Evolutionary conservation across 2,888 invertebrate species (phyloP).

Genomic region (Pomacea canaliculata): DNA sequence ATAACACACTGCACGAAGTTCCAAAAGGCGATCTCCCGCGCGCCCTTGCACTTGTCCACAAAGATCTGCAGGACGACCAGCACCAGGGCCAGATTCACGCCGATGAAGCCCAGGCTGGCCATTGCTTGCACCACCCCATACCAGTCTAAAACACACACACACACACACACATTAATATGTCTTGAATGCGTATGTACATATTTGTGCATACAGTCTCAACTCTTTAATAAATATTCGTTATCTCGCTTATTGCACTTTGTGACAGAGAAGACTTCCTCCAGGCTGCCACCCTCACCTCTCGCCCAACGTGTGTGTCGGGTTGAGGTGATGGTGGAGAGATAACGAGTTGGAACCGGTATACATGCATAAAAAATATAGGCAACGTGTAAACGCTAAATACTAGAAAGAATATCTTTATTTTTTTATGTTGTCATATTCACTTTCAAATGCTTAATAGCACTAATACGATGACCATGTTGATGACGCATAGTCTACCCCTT

Average conservation of each 20-base stretch:
- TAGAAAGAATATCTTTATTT: too few relatives aligned
- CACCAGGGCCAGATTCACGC: slow-evolving; percentile 31
- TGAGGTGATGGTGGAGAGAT: neutral
- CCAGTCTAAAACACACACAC: slow-evolving; percentile 26
- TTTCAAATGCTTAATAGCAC: too few relatives aligned
- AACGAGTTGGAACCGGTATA: neutral
- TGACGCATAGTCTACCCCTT: too few relatives aligned
- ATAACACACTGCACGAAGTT: slow-evolving; percentile 26
- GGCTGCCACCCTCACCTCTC: neutral
- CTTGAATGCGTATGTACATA: too few relatives aligned
- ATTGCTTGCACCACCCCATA: slow-evolving; percentile 30
- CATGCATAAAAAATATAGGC: neutral
- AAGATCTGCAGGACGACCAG: slow-evolving; percentile 31
- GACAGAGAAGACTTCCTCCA: too few relatives aligned
- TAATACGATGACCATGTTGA: too few relatives aligned
- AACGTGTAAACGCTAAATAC: neutral
- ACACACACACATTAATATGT: neutral
- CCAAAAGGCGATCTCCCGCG: slow-evolving; percentile 23
- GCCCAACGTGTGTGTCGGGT: neutral
- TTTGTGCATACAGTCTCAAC: too few relatives aligned
- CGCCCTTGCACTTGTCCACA: slow-evolving; percentile 12
- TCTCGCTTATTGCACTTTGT: too few relatives aligned
- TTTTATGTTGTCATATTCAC: too few relatives aligned
- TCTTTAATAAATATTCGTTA: too few relatives aligned
- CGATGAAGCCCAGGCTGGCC: slow-evolving; percentile 32